phyloP scores from a whole-genome alignment of 2,797 vertebrate species.

The Pristis pectinata region DNA sequence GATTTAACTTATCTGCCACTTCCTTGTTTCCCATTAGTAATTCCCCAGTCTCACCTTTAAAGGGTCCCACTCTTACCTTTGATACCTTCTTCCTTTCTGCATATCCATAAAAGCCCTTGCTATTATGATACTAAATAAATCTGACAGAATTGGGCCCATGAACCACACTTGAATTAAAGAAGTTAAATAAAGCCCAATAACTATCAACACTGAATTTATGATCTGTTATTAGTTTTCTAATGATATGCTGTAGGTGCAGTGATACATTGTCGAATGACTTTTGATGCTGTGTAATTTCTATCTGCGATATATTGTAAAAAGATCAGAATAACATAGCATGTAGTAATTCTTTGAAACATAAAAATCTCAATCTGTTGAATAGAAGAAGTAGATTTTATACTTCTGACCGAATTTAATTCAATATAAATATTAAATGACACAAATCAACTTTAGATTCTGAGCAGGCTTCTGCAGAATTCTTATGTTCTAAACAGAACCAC shows the following conservation, averaged over 20 bases:
- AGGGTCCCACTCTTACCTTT: too few relatives aligned
- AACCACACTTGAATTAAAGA: not conserved
- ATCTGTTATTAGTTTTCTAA: not conserved
- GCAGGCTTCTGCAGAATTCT: not conserved
- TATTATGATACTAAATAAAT: not conserved
- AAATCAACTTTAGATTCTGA: not conserved
- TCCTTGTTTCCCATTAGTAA: too few relatives aligned
- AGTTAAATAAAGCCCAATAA: not conserved
- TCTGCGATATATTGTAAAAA: not conserved
- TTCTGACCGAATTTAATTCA: not conserved
- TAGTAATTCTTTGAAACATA: not conserved
- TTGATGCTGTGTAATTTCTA: not conserved
- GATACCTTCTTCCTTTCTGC: too few relatives aligned
- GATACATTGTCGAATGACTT: not conserved
- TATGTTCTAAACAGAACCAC: not conserved
- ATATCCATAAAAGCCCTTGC: too few relatives aligned
- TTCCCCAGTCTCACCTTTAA: too few relatives aligned
- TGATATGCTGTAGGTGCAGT: too few relatives aligned
- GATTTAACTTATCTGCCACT: too few relatives aligned
- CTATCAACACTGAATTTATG: not conserved
- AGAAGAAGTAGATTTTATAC: not conserved
- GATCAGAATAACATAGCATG: not conserved
- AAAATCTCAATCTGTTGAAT: not conserved
- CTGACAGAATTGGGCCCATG: not conserved
- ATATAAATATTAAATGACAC: not conserved